phyloP scores from a whole-genome alignment of 2,888 invertebrate genomes.

The Hecatera dysodea region DNA sequence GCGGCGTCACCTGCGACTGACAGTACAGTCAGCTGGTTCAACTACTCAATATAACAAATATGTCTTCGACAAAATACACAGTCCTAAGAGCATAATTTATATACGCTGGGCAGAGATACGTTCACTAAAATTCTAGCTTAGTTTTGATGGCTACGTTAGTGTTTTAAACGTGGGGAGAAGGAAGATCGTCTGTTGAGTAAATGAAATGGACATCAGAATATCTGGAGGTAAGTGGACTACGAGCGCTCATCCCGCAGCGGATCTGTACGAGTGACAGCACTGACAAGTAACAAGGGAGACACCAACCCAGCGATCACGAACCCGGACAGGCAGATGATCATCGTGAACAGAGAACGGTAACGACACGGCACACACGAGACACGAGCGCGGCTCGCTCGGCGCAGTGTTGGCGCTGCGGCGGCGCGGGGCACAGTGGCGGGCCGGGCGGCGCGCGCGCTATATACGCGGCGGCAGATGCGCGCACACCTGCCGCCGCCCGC shows the following conservation, averaged over 20 bases:
- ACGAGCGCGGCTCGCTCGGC: constrained; percentile 16
- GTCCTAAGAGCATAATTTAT: no score
- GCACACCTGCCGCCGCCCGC: constrained; percentile 50
- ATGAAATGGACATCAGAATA: background rate
- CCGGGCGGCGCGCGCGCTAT: constrained; percentile 52
- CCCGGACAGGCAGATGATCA: constrained; percentile 90
- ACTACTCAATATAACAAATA: no score
- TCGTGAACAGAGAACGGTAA: constrained; percentile 61
- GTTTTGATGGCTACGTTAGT: background rate
- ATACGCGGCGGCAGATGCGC: constrained; percentile 36
- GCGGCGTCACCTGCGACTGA: no score
- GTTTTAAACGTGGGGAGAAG: no score
- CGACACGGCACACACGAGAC: constrained; percentile 7
- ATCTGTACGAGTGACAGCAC: background rate
- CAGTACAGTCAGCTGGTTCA: no score
- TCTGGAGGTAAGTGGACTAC: background rate
- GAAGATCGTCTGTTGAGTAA: background rate
- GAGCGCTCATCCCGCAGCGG: background rate
- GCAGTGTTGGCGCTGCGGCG: constrained; percentile 10
- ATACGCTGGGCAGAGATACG: background rate
- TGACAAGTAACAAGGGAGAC: constrained; percentile 29
- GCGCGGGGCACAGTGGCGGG: background rate
- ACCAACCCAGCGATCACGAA: constrained; percentile 89
- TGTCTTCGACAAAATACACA: no score
- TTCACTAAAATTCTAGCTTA: no score